A percentile compares a stretch with the other conserved stretches of the same genome.
Conservation (phyloP, 2,888 invertebrate genomes). For the Spilarctia lutea region DNA sequence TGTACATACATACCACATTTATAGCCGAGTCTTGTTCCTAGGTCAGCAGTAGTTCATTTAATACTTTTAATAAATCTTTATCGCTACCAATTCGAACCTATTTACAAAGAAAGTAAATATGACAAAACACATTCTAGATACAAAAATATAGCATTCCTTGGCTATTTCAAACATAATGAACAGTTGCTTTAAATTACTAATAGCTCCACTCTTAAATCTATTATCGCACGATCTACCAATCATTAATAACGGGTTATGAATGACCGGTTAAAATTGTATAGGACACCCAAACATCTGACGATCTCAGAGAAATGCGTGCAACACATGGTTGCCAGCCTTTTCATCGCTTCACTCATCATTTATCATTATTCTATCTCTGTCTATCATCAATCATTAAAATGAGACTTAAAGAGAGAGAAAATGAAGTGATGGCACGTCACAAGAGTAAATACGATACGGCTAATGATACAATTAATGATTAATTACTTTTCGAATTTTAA, state of each 20-base stretch:
- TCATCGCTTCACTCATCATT: slow-evolving; percentile 78
- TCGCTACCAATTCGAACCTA: neutral
- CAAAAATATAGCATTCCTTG: slow-evolving; percentile 3
- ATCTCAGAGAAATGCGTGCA: slow-evolving; percentile 64
- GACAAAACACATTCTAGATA: neutral
- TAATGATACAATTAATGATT: slow-evolving; percentile 85
- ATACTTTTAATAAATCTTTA: neutral
- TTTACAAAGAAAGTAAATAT: neutral
- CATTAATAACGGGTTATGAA: slow-evolving; percentile 81
- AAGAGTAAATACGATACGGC: slow-evolving; percentile 77
- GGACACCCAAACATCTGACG: slow-evolving; percentile 75
- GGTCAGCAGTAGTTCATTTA: neutral
- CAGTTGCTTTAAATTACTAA: slow-evolving; percentile 48
- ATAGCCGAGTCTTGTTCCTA: neutral
- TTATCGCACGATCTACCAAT: slow-evolving; percentile 66
- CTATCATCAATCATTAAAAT: slow-evolving; percentile 82
- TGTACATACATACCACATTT: neutral
- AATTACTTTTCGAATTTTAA: slow-evolving; percentile 76
- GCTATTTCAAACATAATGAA: slow-evolving; percentile 20
- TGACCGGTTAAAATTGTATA: slow-evolving; percentile 80
- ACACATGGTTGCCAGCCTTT: slow-evolving; percentile 78
- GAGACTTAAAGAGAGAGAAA: slow-evolving; percentile 86
- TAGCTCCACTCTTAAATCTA: slow-evolving; percentile 62
- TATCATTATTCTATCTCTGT: slow-evolving; percentile 73
- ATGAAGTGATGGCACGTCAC: slow-evolving; percentile 77